Conservation (phyloP, 2,888 invertebrate genomes). For the Darwinula stevensoni region DNA sequence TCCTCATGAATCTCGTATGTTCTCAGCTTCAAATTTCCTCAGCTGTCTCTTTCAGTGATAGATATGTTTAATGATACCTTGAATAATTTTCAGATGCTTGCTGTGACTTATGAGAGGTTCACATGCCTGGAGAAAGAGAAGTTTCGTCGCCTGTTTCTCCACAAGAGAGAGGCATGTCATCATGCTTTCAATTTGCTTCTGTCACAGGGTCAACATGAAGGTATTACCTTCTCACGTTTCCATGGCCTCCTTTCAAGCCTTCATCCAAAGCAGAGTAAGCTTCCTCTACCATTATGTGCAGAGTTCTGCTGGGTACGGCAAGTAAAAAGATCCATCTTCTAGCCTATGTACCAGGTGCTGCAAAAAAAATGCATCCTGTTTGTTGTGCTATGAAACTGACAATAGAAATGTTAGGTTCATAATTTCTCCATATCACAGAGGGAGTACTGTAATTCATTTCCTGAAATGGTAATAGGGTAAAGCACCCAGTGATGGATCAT, state of each 20-base stretch:
- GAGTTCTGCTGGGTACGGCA: not conserved
- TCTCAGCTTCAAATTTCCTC: not conserved
- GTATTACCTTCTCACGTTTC: conserved; percentile 34
- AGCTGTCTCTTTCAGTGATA: not conserved
- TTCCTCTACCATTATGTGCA: conserved; percentile 1
- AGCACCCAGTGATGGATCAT: too few species aligned
- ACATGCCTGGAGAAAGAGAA: conserved; percentile 58
- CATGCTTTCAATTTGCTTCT: conserved; percentile 50
- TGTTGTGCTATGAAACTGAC: too few species aligned
- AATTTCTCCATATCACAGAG: too few species aligned
- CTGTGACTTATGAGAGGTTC: conserved; percentile 68
- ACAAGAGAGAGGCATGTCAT: conserved; percentile 47
- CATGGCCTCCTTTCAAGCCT: conserved; percentile 48
- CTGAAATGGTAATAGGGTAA: too few species aligned
- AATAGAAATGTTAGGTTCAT: too few species aligned
- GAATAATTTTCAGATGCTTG: conserved; percentile 32
- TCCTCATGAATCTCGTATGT: conserved; percentile 58
- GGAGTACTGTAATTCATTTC: too few species aligned
- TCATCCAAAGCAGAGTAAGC: conserved; percentile 34
- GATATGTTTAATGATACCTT: conserved; percentile 4
- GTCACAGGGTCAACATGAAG: conserved; percentile 36
- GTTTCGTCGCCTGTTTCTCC: conserved; percentile 45
- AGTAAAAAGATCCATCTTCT: too few species aligned
- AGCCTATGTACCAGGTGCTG: too few species aligned
- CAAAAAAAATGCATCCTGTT: too few species aligned